A percentile compares a stretch with the other conserved stretches of the same genome.
phyloP scores from a whole-genome alignment of 2,888 invertebrate species.

The Ceratothoa steindachneri region DNA sequence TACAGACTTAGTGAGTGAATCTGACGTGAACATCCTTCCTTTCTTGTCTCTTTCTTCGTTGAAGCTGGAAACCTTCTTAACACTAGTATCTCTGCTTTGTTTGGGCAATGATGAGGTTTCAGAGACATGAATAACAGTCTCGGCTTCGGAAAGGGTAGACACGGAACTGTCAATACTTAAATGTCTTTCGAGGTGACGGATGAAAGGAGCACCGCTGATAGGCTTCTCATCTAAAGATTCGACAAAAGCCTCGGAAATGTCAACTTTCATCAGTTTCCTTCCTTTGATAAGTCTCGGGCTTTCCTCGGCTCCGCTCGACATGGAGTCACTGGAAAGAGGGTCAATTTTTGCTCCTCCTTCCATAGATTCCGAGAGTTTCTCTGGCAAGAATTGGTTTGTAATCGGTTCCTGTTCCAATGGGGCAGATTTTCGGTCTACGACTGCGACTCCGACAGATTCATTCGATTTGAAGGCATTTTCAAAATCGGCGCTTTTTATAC shows the following conservation, averaged over 20 bases:
- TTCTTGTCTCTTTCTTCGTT: background rate
- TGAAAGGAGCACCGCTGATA: conserved; percentile 16
- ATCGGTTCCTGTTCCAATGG: background rate
- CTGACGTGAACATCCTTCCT: background rate
- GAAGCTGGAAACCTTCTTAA: conserved; percentile 1
- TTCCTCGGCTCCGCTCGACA: background rate
- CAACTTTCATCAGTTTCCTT: background rate
- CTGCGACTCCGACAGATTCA: background rate
- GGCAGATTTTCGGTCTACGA: background rate
- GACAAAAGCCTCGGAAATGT: background rate
- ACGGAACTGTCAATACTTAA: conserved; percentile 44
- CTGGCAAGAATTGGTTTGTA: no score
- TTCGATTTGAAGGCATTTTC: background rate
- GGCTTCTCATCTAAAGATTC: conserved; percentile 3
- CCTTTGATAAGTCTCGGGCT: background rate
- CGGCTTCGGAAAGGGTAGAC: conserved; percentile 41
- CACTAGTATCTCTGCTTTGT: background rate
- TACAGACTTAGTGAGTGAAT: background rate
- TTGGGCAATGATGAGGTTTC: background rate
- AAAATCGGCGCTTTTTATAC: conserved; percentile 1
- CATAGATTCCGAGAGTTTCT: background rate
- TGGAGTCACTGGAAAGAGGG: background rate
- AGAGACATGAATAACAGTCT: conserved; percentile 33
- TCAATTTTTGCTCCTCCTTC: background rate
- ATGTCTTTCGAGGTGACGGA: conserved; percentile 34